These are phyloP conservation scores for Chelonia mydas DNA, from an alignment of 2,797 vertebrate genomes.

Conservation along the genomic window DNA sequence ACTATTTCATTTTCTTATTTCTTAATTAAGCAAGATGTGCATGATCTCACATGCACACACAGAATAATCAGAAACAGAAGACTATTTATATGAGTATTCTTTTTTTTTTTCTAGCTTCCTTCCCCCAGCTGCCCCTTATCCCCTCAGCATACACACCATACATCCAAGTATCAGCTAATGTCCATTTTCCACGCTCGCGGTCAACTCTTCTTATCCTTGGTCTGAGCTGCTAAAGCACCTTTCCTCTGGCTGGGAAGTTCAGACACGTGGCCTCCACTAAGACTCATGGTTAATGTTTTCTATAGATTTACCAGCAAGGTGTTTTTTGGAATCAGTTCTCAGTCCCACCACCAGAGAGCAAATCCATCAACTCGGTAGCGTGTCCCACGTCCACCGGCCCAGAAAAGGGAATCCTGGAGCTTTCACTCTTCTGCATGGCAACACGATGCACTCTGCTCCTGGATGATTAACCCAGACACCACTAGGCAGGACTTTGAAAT, in stretches of 20 bases:
- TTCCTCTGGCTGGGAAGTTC: neutral
- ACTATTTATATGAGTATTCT: fast-evolving
- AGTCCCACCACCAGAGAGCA: neutral
- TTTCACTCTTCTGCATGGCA: neutral
- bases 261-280: neutral
- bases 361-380: fast-evolving
- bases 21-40: neutral
- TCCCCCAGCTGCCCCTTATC: neutral
- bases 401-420: neutral
- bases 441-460: neutral
- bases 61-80: neutral
- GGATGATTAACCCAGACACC: neutral
- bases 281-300: neutral
- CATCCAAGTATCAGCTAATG: neutral
- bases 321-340: neutral
- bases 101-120: conserved; percentile 1
- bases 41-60: neutral
- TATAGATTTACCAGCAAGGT: fast-evolving
- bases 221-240: neutral
- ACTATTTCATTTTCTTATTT: neutral
- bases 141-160: neutral
- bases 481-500: neutral
- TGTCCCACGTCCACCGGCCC: neutral
- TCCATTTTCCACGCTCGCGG: neutral
- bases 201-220: neutral